A percentile compares a stretch with the other conserved stretches of the same genome.
phyloP scores from a whole-genome alignment of 1,140 invertebrate genomes.

The Drosophila hydei region DNA sequence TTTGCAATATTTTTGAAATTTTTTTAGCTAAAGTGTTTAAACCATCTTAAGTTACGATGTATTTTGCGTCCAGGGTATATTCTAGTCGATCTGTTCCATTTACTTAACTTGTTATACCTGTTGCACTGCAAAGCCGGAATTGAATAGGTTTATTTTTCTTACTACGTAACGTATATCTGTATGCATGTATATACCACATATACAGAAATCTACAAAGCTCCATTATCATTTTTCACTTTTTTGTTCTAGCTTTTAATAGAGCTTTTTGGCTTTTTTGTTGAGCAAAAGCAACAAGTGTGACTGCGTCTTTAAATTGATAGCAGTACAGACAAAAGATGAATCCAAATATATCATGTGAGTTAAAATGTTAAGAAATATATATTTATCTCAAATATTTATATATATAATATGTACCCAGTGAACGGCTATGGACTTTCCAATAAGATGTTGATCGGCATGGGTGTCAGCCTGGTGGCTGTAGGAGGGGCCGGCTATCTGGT shows the following conservation, averaged over 20 bases:
- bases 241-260: background rate
- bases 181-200: background rate
- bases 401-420: slow-evolving; percentile 9
- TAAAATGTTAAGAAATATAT: slow-evolving; percentile 25
- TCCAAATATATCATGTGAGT: slow-evolving; percentile 81
- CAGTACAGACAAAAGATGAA: slow-evolving; percentile 60
- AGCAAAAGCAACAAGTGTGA: slow-evolving; percentile 11
- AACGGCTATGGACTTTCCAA: slow-evolving; percentile 21
- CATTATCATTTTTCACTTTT: background rate
- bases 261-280: slow-evolving; percentile 8
- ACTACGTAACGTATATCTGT: too few species aligned
- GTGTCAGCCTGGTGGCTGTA: slow-evolving; percentile 55
- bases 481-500: slow-evolving; percentile 59
- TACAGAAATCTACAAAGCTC: background rate
- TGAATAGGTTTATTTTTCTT: too few species aligned
- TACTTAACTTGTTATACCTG: background rate
- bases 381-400: background rate
- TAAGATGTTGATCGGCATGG: slow-evolving; percentile 55
- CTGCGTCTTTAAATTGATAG: slow-evolving; percentile 15
- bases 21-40: too few species aligned
- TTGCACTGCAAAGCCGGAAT: too few species aligned
- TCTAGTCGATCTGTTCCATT: background rate
- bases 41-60: too few species aligned
- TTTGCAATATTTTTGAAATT: too few species aligned
- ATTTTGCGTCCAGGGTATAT: too few species aligned